Conservation (phyloP, 1,140 invertebrate species). For the Phortica variegata region DNA sequence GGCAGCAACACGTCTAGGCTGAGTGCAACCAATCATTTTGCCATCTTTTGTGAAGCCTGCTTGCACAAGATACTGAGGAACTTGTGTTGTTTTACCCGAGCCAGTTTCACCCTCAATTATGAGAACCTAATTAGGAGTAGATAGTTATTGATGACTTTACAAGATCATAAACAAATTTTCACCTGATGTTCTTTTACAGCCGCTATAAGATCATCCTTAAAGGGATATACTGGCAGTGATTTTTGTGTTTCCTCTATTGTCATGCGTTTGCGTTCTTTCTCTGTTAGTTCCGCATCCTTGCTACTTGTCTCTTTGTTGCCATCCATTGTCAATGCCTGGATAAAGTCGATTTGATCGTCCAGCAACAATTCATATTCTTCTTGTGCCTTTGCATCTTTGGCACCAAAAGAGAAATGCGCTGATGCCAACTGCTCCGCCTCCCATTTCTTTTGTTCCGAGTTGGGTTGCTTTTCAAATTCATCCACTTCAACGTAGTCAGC, state of each 20-base stretch:
- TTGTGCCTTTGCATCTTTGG: constrained; percentile 68
- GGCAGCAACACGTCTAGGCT: constrained; percentile 95
- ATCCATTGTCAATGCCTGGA: constrained; percentile 87
- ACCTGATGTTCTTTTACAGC: constrained; percentile 89
- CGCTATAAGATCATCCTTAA: constrained; percentile 83
- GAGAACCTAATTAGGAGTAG: too few relatives aligned
- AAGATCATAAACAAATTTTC: constrained; percentile 11
- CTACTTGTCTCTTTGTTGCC: constrained; percentile 69
- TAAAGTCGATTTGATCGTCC: constrained; percentile 97
- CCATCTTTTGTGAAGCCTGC: constrained; percentile 82
- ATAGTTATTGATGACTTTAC: neutral
- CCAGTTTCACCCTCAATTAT: constrained; percentile 99
- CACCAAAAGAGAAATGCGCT: constrained; percentile 91
- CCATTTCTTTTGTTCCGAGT: constrained; percentile 96
- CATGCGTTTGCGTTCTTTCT: constrained; percentile 74
- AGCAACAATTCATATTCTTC: constrained; percentile 92
- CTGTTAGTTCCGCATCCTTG: constrained; percentile 65
- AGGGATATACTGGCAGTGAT: constrained; percentile 93
- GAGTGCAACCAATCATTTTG: constrained; percentile 91
- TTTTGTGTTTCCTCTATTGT: constrained; percentile 90
- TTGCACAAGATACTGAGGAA: constrained; percentile 95
- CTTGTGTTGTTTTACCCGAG: constrained; percentile 98
- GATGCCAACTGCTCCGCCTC: constrained; percentile 95
- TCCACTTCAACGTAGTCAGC: constrained; percentile 84
- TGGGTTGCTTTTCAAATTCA: constrained; percentile 78